Evolutionary conservation across 2,888 invertebrate genomes (phyloP).

Genomic region (Zelleria hepariella): DNA sequence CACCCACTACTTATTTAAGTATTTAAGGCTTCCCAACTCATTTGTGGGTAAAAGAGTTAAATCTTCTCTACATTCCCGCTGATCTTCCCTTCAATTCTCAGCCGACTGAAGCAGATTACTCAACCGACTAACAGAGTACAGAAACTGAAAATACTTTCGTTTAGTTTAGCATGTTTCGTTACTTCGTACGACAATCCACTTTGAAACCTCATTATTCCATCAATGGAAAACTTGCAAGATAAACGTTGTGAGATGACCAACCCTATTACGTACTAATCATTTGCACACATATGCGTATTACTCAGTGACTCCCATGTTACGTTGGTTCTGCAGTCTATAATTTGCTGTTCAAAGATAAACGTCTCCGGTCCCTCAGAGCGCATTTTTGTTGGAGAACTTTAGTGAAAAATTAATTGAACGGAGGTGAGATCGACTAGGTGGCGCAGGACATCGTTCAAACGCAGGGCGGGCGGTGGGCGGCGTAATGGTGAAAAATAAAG

Average conservation of each 20-base stretch:
- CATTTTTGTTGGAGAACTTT: constrained; percentile 7
- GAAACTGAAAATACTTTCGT: not conserved
- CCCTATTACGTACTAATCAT: constrained; percentile 42
- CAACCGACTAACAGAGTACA: too few relatives aligned
- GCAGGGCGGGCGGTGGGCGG: constrained; percentile 1
- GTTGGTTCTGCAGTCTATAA: constrained; percentile 29
- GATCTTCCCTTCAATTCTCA: too few relatives aligned
- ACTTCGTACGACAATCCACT: not conserved
- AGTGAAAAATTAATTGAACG: constrained; percentile 11
- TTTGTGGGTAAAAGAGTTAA: too few relatives aligned
- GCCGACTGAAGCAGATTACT: too few relatives aligned
- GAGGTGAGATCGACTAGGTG: not conserved
- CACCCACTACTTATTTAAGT: not conserved
- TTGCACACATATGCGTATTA: constrained; percentile 30
- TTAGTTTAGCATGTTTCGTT: not conserved
- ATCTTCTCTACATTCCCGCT: too few relatives aligned
- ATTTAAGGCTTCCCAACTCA: too few relatives aligned
- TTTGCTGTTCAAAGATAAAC: constrained; percentile 27
- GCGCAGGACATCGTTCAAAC: not conserved
- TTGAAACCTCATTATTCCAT: too few relatives aligned
- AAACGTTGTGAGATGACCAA: constrained; percentile 11
- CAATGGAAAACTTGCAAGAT: too few relatives aligned
- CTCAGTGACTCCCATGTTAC: not conserved
- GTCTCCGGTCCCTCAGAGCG: constrained; percentile 15
- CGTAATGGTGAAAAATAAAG: constrained; percentile 53